Percentiles rank a stretch among this genome's conserved stretches.
Evolutionary conservation across 2,113 vertebrate species (phyloP).

Genomic region (Poecile atricapillus): DNA sequence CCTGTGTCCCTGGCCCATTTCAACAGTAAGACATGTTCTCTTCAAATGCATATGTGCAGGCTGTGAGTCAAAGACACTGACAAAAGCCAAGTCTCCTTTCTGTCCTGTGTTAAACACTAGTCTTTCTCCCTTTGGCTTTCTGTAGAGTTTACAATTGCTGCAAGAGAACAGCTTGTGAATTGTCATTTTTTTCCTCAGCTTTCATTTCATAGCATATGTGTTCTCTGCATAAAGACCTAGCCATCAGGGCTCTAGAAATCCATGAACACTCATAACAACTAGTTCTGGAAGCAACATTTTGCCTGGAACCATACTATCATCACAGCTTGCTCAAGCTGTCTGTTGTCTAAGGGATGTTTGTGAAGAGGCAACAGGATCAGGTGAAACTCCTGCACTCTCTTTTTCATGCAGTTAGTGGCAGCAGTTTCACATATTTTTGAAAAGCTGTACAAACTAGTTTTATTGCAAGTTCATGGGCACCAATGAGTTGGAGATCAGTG

Average conservation of each 20-base stretch:
- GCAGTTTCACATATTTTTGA: not conserved
- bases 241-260: not conserved
- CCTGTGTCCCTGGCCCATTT: not conserved
- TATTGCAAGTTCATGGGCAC: not conserved
- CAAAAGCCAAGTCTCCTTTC: not conserved
- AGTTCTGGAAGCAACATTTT: not conserved
- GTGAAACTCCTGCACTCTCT: not conserved
- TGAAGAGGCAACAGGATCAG: not conserved
- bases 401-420: not conserved
- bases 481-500: not conserved
- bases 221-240: not conserved
- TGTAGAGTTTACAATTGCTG: not conserved
- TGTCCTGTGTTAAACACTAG: not conserved
- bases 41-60: not conserved
- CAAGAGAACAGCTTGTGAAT: not conserved
- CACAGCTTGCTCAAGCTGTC: not conserved
- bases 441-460: not conserved
- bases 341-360: not conserved
- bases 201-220: not conserved
- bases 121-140: not conserved
- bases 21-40: not conserved
- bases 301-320: not conserved
- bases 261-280: not conserved
- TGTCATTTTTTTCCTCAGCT: not conserved
- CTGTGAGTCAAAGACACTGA: conserved; percentile 6